Conservation (phyloP, 2,113 vertebrate species). For the Halichoerus grypus region DNA sequence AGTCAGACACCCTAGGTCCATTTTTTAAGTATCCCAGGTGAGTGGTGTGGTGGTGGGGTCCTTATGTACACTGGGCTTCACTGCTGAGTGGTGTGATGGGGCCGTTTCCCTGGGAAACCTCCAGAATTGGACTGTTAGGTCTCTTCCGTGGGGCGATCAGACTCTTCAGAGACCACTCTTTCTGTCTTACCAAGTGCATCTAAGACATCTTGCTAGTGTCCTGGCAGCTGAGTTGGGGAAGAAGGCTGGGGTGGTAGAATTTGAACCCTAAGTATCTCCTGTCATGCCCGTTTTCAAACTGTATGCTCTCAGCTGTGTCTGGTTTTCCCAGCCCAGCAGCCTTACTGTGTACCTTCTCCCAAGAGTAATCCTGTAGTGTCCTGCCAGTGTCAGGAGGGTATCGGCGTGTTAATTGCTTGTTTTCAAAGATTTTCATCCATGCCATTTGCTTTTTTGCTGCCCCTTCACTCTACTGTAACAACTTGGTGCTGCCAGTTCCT, state of each 20-base stretch:
- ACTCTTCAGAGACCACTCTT: neutral
- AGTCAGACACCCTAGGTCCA: neutral
- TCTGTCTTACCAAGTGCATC: neutral
- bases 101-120: neutral
- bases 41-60: rapidly evolving
- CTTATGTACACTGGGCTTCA: neutral
- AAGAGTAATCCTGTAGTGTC: neutral
- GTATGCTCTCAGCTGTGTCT: neutral
- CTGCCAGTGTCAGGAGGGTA: neutral
- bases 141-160: neutral
- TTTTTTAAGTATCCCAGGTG: neutral
- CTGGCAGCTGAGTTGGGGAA: neutral
- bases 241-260: neutral
- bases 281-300: neutral
- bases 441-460: neutral
- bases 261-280: neutral
- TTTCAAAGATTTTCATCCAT: neutral
- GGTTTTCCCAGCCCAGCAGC: neutral
- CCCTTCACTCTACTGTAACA: neutral
- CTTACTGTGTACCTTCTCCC: neutral
- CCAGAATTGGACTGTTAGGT: neutral
- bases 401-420: neutral
- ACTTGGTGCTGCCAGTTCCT: neutral
- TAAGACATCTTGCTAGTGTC: neutral
- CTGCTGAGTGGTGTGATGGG: neutral